Evolutionary conservation across 2,797 vertebrate genomes (phyloP).

Genomic region (Peromyscus attwateri): DNA sequence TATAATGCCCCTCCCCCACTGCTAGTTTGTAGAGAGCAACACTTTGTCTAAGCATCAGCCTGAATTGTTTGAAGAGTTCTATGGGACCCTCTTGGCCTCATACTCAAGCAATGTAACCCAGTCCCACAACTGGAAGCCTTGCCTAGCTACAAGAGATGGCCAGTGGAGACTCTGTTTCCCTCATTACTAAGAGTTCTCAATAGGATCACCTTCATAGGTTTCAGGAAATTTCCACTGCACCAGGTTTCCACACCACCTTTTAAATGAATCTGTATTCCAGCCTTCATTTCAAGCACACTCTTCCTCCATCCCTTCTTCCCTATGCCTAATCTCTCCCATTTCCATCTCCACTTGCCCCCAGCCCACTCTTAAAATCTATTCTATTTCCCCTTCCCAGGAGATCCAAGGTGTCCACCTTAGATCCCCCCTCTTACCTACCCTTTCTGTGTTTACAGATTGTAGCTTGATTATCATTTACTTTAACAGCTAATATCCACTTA

Average conservation of each 20-base stretch:
- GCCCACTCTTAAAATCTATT: background rate
- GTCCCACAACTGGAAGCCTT: background rate
- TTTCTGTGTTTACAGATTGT: too few species aligned
- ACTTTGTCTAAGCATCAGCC: background rate
- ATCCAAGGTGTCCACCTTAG: too few species aligned
- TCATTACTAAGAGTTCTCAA: background rate
- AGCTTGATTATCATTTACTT: too few species aligned
- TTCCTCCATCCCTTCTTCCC: background rate
- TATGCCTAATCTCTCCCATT: background rate
- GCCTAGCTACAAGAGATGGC: background rate
- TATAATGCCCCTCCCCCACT: background rate
- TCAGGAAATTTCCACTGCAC: background rate
- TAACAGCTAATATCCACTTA: too few species aligned
- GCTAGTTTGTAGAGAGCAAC: background rate
- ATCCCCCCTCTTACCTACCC: too few species aligned
- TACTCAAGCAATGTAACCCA: background rate
- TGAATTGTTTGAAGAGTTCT: background rate
- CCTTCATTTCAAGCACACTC: background rate
- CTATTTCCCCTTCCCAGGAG: background rate
- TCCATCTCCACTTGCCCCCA: too few species aligned
- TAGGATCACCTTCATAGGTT: background rate
- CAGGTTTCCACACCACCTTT: background rate
- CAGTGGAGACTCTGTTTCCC: background rate
- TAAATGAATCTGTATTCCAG: background rate
- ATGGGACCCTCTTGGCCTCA: background rate